These are phyloP conservation scores for Eristalis intricaria DNA, from an alignment of 2,888 invertebrate species.

Conservation along the genomic window DNA sequence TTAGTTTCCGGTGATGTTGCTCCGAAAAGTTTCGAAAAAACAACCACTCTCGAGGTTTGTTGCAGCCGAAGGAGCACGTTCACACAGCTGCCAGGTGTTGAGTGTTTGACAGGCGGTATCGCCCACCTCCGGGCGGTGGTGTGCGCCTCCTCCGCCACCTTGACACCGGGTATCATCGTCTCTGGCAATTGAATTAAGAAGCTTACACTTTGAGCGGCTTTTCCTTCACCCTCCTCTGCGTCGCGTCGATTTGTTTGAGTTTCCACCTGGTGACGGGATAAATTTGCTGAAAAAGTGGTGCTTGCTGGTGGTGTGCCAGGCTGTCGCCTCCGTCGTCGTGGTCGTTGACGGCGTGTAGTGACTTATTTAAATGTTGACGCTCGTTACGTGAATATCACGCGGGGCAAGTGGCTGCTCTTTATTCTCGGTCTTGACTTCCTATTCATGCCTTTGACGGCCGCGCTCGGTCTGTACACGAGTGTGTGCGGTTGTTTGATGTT, in stretches of 20 bases:
- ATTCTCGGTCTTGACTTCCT: conserved; percentile 40
- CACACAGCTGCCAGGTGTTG: neutral
- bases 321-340: neutral
- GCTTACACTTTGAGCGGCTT: conserved; percentile 67
- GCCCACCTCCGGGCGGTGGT: neutral
- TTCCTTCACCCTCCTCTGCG: conserved; percentile 15
- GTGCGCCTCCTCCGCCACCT: conserved; percentile 9
- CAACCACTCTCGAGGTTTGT: neutral
- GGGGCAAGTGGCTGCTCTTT: conserved; percentile 22
- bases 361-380: conserved; percentile 59
- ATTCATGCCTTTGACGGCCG: neutral
- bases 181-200: conserved; percentile 70
- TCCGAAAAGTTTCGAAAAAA: neutral
- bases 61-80: neutral
- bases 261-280: conserved; percentile 64
- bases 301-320: neutral
- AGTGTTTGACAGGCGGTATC: conserved; percentile 28
- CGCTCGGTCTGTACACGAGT: neutral
- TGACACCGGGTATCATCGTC: conserved; percentile 31
- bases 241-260: conserved; percentile 58
- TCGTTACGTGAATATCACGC: conserved; percentile 27
- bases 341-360: neutral
- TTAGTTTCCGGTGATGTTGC: neutral
- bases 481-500: conserved; percentile 57
- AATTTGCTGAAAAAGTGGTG: conserved; percentile 59